Evolutionary conservation across 2,113 vertebrate genomes (phyloP), one percentile per base, ranked within the genome.

Genomic region (Amia ocellicauda): DNA sequence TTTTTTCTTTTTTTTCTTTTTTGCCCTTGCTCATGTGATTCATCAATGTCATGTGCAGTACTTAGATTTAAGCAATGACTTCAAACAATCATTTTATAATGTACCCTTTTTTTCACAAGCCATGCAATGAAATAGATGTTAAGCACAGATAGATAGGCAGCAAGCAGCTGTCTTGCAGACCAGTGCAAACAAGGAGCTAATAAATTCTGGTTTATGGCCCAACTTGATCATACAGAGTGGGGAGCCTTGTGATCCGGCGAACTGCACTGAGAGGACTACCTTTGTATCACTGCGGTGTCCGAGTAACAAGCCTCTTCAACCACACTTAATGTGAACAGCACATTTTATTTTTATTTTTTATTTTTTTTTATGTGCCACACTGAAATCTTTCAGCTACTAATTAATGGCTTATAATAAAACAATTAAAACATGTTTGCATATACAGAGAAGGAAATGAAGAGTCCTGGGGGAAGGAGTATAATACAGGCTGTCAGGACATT

Each of bases 141-240:
- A 74, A 71, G 78, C 70, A 68, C 77, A 83, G 83, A 83, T 75
- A 82, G 81, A 74, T 70, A 80, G 71, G 83, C 77, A 82, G 78
- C 77, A 77, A 85, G 81, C 89, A 85, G 87, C 87, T 88, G 86
- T 89, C 85, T 83, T 80, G 74, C 74, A 81, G 78, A 80, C 69
- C 80, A 74, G 67, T 79, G 82, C 82, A 90, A 87, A 82, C 74
- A 79, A n/a, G 41, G 77, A 79, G 71, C 81, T 84, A 85, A 89
- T 90, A 89, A 88, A 88, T 88, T 80, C 82, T 76, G 80, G 77
- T 80, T 82, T 77, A 82, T 69, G 74, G 79, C 82, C 76, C 78
- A 80, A 79, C 77, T 78, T 74, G 73, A 82, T 80, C 80, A 79
- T 74, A 76, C 75, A 23, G 78, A 79, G 74, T 78, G 78, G 49